phyloP scores from a whole-genome alignment of 2,888 invertebrate species.

The Leuctra nigra region DNA sequence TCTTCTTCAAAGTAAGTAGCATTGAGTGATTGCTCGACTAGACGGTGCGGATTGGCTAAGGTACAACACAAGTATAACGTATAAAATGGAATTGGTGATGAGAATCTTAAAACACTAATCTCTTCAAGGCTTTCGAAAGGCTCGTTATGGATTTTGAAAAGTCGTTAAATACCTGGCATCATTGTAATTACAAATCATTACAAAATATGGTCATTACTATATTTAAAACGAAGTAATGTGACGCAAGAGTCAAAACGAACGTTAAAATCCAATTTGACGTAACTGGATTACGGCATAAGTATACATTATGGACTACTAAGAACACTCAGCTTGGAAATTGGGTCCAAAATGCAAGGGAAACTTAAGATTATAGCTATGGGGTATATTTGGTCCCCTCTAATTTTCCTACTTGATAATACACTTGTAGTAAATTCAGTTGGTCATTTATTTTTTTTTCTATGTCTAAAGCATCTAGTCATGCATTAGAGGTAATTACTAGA shows the following conservation, averaged over 20 bases:
- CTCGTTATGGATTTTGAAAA: conserved; percentile 3
- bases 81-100: too few species aligned
- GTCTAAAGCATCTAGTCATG: conserved; percentile 17
- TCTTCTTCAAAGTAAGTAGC: too few species aligned
- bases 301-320: conserved; percentile 8
- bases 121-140: neutral
- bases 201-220: conserved; percentile 10
- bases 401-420: conserved; percentile 16
- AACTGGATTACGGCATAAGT: conserved; percentile 18
- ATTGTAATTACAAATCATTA: conserved; percentile 13
- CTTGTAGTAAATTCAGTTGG: conserved; percentile 19
- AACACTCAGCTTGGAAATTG: conserved; percentile 15
- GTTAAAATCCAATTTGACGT: conserved; percentile 18
- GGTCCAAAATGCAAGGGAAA: conserved; percentile 16
- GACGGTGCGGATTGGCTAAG: too few species aligned
- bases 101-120: too few species aligned
- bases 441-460: conserved; percentile 18
- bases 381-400: conserved; percentile 15
- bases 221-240: conserved; percentile 11
- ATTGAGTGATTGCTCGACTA: too few species aligned
- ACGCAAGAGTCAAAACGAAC: conserved; percentile 6
- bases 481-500: conserved; percentile 21
- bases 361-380: conserved; percentile 17
- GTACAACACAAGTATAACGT: too few species aligned
- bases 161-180: conserved; percentile 5